Conservation (phyloP, 64 coral and sea anemone species). For the Trachythela sp. region DNA sequence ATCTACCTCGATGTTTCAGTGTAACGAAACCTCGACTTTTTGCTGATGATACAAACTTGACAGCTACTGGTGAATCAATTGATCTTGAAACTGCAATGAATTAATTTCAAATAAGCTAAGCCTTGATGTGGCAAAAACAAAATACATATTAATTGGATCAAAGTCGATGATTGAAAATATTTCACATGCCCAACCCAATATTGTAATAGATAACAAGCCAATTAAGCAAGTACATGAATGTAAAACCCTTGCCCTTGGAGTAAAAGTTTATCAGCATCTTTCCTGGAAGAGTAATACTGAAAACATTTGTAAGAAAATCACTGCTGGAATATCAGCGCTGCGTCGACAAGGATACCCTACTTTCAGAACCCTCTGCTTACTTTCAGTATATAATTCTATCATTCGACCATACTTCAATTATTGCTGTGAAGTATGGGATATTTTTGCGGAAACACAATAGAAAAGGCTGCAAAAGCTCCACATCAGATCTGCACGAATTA, state of each 20-base stretch:
- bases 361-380: too few species aligned
- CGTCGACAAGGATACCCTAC: too few species aligned
- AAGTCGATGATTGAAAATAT: not conserved
- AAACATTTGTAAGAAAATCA: too few species aligned
- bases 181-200: not conserved
- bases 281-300: not conserved
- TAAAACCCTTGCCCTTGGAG: not conserved
- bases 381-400: too few species aligned
- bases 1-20: not conserved
- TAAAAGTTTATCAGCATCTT: not conserved
- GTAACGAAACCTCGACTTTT: not conserved
- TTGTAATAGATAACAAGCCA: not conserved
- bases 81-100: not conserved
- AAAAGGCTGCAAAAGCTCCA: not conserved
- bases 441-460: not conserved
- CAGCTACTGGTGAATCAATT: not conserved
- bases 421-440: too few species aligned
- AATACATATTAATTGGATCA: not conserved
- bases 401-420: too few species aligned
- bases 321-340: too few species aligned
- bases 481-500: not conserved
- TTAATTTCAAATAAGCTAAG: not conserved
- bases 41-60: too few species aligned
- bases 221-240: not conserved
- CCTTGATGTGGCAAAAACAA: not conserved